A percentile compares a stretch with the other conserved stretches of the same genome.
Conservation (phyloP, 1,140 invertebrate species). For the Neodiprion lecontei region DNA sequence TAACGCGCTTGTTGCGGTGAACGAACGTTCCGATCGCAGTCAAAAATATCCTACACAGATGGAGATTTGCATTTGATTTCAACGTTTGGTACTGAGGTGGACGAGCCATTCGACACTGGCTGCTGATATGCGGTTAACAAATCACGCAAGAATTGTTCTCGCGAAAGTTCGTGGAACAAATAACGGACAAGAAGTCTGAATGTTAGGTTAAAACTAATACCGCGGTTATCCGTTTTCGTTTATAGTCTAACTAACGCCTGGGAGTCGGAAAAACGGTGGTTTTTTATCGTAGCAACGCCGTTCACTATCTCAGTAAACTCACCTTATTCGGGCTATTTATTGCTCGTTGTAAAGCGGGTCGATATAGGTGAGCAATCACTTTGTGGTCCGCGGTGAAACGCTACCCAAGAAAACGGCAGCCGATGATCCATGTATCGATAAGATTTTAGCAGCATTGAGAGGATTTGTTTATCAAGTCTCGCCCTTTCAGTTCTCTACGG, state of each 20-base stretch:
- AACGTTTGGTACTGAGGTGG: no score
- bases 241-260: no score
- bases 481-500: slow-evolving; percentile 12
- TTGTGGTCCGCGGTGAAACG: slow-evolving; percentile 19
- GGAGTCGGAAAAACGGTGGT: no score
- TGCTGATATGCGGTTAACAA: not conserved
- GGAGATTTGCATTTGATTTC: no score
- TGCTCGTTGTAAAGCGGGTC: slow-evolving; percentile 50
- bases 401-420: slow-evolving; percentile 42
- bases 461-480: slow-evolving; percentile 56
- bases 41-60: no score
- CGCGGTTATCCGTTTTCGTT: no score
- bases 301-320: not conserved
- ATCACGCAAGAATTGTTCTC: not conserved
- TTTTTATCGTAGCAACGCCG: no score
- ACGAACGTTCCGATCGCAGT: no score
- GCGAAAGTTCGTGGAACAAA: not conserved
- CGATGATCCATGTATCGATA: slow-evolving; percentile 51
- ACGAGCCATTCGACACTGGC: no score
- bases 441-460: slow-evolving; percentile 44
- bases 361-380: slow-evolving; percentile 11
- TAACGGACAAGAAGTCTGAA: not conserved
- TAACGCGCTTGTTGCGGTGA: no score
- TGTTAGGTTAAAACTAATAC: no score
- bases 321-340: slow-evolving; percentile 44